Conservation (phyloP, 2,113 vertebrate genomes). For the Grammomys dolichurus region DNA sequence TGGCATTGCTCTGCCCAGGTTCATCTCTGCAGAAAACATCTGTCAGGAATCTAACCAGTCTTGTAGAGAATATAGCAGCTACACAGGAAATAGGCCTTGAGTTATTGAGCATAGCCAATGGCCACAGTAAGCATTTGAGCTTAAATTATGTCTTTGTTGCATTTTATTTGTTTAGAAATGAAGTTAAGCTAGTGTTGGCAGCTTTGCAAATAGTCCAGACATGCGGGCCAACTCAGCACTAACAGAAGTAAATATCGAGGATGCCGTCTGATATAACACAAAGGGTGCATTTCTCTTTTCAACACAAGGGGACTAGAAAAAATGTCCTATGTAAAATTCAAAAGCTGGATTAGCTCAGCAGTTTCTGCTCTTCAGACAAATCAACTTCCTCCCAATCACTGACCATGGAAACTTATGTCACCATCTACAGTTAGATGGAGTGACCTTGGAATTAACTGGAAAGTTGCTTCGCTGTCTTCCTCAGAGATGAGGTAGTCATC, state of each 20-base stretch:
- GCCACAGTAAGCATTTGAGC: neutral
- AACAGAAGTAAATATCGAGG: conserved; percentile 41
- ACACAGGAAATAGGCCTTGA: conserved; percentile 18
- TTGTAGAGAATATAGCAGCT: neutral
- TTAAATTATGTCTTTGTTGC: conserved; percentile 45
- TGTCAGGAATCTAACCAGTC: neutral
- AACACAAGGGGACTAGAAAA: neutral
- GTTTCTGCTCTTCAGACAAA: neutral
- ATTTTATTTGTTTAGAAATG: conserved; percentile 70
- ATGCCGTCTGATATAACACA: neutral
- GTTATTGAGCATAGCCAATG: conserved; percentile 20
- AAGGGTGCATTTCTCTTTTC: neutral
- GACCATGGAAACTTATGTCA: neutral
- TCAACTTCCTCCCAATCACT: neutral
- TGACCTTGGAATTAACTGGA: neutral
- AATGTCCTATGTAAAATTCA: neutral
- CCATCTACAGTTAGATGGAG: neutral
- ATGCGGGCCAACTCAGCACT: conserved; percentile 43
- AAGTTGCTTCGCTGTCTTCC: neutral
- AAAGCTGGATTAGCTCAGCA: neutral
- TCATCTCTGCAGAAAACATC: neutral
- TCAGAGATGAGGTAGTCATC: neutral
- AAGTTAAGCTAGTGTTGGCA: conserved; percentile 40
- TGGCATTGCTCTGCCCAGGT: neutral
- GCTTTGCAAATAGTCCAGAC: conserved; percentile 56